Conservation (phyloP, 2,113 vertebrate genomes). For the Lagenorhynchus albirostris region DNA sequence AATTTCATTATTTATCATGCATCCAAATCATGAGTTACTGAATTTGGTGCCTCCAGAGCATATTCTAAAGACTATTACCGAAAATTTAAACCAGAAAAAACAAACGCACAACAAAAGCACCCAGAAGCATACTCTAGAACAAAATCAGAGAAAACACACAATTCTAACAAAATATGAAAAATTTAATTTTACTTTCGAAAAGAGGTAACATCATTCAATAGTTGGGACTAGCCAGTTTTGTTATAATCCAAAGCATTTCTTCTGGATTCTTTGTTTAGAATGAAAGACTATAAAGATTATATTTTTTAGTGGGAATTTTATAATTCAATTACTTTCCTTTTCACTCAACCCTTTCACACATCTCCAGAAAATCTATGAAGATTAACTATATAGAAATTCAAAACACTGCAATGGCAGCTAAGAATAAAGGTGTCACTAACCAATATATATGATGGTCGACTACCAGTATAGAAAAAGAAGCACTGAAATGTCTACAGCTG, state of each 20-base stretch:
- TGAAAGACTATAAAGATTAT: not conserved
- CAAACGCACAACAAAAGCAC: not conserved
- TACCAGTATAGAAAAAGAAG: not conserved
- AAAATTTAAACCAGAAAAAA: conserved; percentile 23
- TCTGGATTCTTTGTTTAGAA: not conserved
- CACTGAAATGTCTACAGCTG: not conserved
- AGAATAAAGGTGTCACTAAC: not conserved
- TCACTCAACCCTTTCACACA: not conserved
- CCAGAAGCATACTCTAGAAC: not conserved
- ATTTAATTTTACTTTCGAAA: not conserved
- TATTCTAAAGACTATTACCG: not conserved
- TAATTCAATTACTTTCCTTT: conserved; percentile 7
- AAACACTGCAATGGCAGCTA: not conserved
- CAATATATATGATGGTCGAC: not conserved
- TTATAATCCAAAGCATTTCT: not conserved
- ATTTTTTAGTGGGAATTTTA: not conserved
- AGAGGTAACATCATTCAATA: not conserved
- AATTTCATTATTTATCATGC: conserved; percentile 6
- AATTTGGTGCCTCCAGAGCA: not conserved
- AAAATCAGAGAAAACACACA: conserved; percentile 23
- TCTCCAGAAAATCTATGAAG: not conserved
- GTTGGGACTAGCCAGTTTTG: not conserved
- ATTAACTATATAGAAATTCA: not conserved
- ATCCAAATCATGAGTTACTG: not conserved
- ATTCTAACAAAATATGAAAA: conserved; percentile 5